phyloP scores from a whole-genome alignment of 2,888 invertebrate species.

The Cataglyphis rosenhaueri region DNA sequence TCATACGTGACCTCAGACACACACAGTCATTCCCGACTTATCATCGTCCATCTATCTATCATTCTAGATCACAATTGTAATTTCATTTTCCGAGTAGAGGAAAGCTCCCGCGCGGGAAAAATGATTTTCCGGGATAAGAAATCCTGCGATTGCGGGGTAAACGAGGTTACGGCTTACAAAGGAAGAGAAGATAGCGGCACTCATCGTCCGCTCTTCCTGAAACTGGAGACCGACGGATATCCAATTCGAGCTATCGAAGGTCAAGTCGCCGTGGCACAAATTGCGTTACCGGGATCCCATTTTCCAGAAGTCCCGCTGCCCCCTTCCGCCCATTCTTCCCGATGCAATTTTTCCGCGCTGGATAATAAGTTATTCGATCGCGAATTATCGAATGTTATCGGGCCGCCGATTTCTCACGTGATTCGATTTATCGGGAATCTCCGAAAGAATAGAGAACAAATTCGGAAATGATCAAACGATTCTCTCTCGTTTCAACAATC shows the following conservation, averaged over 20 bases:
- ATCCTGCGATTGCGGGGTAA: conserved; percentile 53
- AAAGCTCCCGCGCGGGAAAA: conserved; percentile 29
- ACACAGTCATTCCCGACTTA: conserved; percentile 44
- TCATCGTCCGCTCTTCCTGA: conserved; percentile 43
- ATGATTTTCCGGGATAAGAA: conserved; percentile 56
- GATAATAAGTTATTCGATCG: conserved; percentile 66
- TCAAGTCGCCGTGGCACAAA: conserved; percentile 75
- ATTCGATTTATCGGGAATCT: conserved; percentile 30
- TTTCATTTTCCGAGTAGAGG: conserved; percentile 20
- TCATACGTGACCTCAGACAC: background rate
- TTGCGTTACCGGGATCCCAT: conserved; percentile 69
- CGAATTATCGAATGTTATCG: conserved; percentile 51
- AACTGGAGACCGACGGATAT: conserved; percentile 74
- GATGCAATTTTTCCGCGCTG: conserved; percentile 62
- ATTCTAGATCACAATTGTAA: conserved; percentile 46
- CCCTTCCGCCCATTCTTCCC: conserved; percentile 69
- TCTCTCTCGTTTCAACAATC: conserved; percentile 8
- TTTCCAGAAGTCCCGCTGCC: conserved; percentile 28
- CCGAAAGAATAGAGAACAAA: conserved; percentile 15
- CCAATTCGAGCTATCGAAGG: conserved; percentile 75
- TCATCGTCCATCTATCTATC: conserved; percentile 51
- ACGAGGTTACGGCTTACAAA: conserved; percentile 64
- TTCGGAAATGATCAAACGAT: conserved; percentile 34
- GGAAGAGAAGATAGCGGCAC: conserved; percentile 48
- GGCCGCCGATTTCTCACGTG: conserved; percentile 47